These are phyloP conservation scores for Trachelus troglodyta DNA, from an alignment of 2,888 invertebrate genomes.

Conservation along the genomic window DNA sequence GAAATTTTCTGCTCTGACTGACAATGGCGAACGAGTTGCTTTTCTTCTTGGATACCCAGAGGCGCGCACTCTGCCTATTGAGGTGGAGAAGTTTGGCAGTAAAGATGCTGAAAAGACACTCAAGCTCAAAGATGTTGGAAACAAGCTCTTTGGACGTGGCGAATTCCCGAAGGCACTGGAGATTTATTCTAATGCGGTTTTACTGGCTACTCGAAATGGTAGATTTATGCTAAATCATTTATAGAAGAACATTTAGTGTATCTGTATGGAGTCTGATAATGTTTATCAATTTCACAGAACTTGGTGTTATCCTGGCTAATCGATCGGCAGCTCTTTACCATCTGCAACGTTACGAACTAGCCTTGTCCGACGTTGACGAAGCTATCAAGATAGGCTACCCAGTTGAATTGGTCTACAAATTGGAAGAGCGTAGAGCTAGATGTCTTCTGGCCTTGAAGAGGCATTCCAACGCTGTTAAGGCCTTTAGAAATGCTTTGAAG, in stretches of 20 bases:
- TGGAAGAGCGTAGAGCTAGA: constrained; percentile 79
- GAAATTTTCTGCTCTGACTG: constrained; percentile 73
- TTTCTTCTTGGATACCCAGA: constrained; percentile 70
- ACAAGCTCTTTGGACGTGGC: constrained; percentile 77
- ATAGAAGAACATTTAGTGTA: neutral
- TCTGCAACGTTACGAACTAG: constrained; percentile 74
- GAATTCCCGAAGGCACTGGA: constrained; percentile 77
- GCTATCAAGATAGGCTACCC: constrained; percentile 78
- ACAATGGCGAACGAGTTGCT: constrained; percentile 75
- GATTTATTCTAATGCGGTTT: constrained; percentile 76
- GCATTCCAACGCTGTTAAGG: constrained; percentile 72
- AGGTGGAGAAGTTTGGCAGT: constrained; percentile 66
- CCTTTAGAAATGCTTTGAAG: constrained; percentile 77
- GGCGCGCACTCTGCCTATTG: constrained; percentile 68
- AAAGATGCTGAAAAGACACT: constrained; percentile 74
- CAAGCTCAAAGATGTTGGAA: constrained; percentile 78
- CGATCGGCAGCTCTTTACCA: constrained; percentile 85
- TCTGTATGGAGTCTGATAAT: neutral
- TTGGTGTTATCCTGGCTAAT: constrained; percentile 80
- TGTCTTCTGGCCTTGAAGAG: constrained; percentile 77
- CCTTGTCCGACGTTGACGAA: constrained; percentile 78
- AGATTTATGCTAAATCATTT: constrained; percentile 24
- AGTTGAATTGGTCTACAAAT: constrained; percentile 78
- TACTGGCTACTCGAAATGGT: constrained; percentile 78
- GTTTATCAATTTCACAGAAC: constrained; percentile 59